These are phyloP conservation scores for Pterophyllum scalare DNA, from an alignment of 2,113 vertebrate genomes.

Conservation along the genomic window DNA sequence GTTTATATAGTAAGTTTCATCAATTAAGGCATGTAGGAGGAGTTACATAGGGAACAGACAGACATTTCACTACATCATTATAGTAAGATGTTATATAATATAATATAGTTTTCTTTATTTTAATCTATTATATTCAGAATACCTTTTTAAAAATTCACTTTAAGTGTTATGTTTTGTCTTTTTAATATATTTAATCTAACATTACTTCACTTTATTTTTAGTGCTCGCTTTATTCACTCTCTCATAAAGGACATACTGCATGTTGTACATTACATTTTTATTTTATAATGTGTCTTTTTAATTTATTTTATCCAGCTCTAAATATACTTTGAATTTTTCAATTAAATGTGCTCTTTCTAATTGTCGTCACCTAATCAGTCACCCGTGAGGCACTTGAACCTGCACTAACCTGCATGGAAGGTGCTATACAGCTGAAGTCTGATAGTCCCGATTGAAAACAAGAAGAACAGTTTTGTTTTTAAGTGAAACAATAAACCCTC, in stretches of 20 bases:
- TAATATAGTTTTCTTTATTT: not conserved
- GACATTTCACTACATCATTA: too few relatives aligned
- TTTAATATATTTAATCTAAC: not conserved
- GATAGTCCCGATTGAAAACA: not conserved
- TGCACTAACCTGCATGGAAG: not conserved
- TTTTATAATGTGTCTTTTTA: not conserved
- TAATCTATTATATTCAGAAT: not conserved
- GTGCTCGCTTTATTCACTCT: not conserved
- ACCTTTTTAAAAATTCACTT: not conserved
- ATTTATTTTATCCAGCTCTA: not conserved
- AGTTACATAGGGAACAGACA: too few relatives aligned
- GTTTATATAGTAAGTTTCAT: too few relatives aligned
- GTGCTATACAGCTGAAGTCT: not conserved
- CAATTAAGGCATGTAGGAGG: too few relatives aligned
- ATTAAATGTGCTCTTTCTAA: not conserved
- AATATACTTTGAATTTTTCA: fast-evolving
- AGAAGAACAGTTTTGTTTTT: slow-evolving; percentile 13
- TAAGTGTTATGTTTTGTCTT: not conserved
- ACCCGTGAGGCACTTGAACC: not conserved
- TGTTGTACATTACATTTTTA: not conserved
- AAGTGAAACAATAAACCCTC: slow-evolving; percentile 30
- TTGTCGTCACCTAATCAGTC: not conserved
- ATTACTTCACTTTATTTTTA: too few relatives aligned
- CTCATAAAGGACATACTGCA: not conserved
- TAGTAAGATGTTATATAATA: too few relatives aligned